A percentile compares a stretch with the other conserved stretches of the same genome.
Conservation (phyloP, 2,888 invertebrate species). For the Xestia xanthographa region DNA sequence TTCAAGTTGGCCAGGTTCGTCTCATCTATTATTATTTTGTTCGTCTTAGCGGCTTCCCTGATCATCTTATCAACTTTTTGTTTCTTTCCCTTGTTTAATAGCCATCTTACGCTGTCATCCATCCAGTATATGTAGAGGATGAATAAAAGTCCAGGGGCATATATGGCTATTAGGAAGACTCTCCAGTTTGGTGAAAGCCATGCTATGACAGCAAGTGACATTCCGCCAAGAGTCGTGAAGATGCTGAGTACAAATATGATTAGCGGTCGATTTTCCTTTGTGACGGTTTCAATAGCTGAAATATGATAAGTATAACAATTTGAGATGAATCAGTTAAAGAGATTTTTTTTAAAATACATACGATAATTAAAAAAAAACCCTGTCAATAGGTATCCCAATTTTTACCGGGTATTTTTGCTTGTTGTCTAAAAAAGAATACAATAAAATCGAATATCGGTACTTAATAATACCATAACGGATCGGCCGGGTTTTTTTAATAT, state of each 20-base stretch:
- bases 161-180: constrained; percentile 91
- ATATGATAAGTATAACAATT: constrained; percentile 49
- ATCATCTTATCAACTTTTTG: constrained; percentile 91
- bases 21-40: constrained; percentile 75
- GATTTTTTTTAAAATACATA: not conserved
- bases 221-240: constrained; percentile 42
- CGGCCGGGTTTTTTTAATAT: not conserved
- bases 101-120: constrained; percentile 94
- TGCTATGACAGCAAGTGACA: constrained; percentile 52
- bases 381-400: not conserved
- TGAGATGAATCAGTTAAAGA: not conserved
- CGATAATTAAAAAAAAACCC: not conserved
- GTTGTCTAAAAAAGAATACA: not conserved
- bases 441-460: not conserved
- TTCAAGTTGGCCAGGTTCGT: constrained; percentile 69
- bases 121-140: constrained; percentile 92
- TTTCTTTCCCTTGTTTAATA: constrained; percentile 92
- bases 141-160: constrained; percentile 92
- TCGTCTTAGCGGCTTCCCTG: constrained; percentile 88
- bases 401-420: not conserved
- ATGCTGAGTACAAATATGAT: constrained; percentile 59
- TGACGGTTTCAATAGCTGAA: constrained; percentile 82
- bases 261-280: constrained; percentile 66
- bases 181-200: constrained; percentile 92
- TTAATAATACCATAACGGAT: not conserved